phyloP scores from a whole-genome alignment of 2,888 invertebrate genomes.

The Drosophila nr. perissopoda region DNA sequence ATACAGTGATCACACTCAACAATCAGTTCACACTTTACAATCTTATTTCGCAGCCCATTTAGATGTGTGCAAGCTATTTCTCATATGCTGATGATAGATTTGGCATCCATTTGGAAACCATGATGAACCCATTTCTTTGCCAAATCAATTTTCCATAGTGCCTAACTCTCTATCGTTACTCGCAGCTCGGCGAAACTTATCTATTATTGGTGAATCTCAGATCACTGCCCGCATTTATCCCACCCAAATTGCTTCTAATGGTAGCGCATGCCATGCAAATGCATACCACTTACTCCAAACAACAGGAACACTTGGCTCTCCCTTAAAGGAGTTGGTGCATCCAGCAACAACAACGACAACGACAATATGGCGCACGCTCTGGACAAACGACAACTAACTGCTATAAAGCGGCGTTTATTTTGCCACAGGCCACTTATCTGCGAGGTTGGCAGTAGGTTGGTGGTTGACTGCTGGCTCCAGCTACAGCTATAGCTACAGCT shows the following conservation, averaged over 20 bases:
- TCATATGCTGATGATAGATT: conserved; percentile 30
- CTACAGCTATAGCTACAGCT: conserved; percentile 22
- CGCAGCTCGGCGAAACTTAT: conserved; percentile 34
- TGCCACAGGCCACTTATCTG: conserved; percentile 80
- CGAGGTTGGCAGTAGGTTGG: conserved; percentile 68
- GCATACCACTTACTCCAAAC: conserved; percentile 66
- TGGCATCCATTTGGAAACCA: conserved; percentile 20
- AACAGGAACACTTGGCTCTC: conserved; percentile 68
- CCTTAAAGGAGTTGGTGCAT: conserved; percentile 57
- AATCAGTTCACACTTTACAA: conserved; percentile 26
- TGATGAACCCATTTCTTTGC: conserved; percentile 33
- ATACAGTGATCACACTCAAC: neutral
- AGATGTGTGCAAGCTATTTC: conserved; percentile 20
- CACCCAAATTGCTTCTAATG: conserved; percentile 76
- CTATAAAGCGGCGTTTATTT: conserved; percentile 80
- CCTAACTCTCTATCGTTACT: conserved; percentile 16
- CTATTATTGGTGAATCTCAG: conserved; percentile 39
- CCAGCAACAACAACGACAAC: conserved; percentile 32
- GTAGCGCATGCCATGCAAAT: conserved; percentile 80
- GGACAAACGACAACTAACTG: conserved; percentile 76
- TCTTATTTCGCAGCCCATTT: conserved; percentile 20
- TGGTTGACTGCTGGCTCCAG: conserved; percentile 43
- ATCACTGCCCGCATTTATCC: conserved; percentile 67
- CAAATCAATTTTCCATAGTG: conserved; percentile 23
- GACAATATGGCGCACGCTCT: conserved; percentile 67